These are phyloP conservation scores for Wasmannia auropunctata DNA, from an alignment of 1,140 invertebrate species.

Conservation along the genomic window DNA sequence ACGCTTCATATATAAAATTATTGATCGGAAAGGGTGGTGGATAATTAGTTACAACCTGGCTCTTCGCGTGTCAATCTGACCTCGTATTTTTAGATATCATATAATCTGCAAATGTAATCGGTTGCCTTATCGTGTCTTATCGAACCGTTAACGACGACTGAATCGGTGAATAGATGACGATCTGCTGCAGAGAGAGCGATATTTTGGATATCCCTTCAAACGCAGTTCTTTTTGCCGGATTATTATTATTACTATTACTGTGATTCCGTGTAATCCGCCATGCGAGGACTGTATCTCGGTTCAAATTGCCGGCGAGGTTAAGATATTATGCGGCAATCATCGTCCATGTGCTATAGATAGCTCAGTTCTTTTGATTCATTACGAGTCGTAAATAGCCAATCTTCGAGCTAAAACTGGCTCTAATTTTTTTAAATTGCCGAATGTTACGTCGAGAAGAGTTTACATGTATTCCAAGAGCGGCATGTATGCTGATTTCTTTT, in stretches of 20 bases:
- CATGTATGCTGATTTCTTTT: background rate
- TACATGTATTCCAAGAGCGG: background rate
- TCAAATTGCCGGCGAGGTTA: background rate
- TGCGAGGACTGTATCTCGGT: background rate
- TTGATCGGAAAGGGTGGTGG: background rate
- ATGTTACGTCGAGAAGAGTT: background rate
- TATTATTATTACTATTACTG: background rate
- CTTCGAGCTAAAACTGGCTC: background rate
- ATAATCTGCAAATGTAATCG: background rate
- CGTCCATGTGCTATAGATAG: background rate
- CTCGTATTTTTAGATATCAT: slow-evolving; percentile 41
- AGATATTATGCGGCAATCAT: slow-evolving; percentile 23
- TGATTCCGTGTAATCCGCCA: background rate
- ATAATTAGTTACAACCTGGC: slow-evolving; percentile 32
- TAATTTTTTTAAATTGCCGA: background rate
- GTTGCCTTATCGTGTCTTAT: background rate
- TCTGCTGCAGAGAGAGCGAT: background rate
- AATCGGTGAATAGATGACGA: background rate
- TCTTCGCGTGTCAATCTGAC: slow-evolving; percentile 43
- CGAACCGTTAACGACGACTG: background rate
- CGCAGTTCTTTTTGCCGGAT: background rate
- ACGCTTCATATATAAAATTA: slow-evolving; percentile 17
- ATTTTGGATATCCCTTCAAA: background rate
- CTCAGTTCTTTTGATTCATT: background rate
- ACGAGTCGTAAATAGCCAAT: slow-evolving; percentile 14